These are phyloP conservation scores for Atethmia centrago DNA, from an alignment of 2,888 invertebrate genomes.

Conservation along the genomic window DNA sequence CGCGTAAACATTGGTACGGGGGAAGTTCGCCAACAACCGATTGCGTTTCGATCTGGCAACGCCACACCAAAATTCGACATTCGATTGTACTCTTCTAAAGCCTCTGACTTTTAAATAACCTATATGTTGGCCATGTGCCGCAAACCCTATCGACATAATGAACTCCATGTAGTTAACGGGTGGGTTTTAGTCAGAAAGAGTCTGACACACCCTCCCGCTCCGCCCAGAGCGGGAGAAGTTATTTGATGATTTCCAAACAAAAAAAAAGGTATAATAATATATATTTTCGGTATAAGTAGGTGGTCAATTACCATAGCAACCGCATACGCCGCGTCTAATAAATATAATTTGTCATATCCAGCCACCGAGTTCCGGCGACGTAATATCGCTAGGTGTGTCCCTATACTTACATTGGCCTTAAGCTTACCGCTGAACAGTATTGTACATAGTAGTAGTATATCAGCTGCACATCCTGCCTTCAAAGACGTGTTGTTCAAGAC, in stretches of 20 bases:
- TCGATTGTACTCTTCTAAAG: neutral
- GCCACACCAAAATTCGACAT: neutral
- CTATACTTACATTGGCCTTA: slow-evolving; percentile 29
- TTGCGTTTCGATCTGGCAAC: neutral
- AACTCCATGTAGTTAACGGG: neutral
- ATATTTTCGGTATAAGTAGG: neutral
- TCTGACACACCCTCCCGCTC: too few species aligned
- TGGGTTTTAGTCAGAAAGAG: too few species aligned
- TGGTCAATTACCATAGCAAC: neutral
- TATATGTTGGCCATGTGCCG: neutral
- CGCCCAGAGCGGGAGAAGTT: too few species aligned
- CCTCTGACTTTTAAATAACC: neutral
- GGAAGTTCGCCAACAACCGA: neutral
- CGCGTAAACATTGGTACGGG: neutral
- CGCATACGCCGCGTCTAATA: neutral
- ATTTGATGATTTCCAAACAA: too few species aligned
- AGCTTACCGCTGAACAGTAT: slow-evolving; percentile 21
- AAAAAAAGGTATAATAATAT: neutral
- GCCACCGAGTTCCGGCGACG: neutral
- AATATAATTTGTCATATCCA: neutral
- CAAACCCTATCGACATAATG: neutral
- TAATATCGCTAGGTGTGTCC: neutral
- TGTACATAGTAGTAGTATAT: slow-evolving; percentile 27
- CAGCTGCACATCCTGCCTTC: slow-evolving; percentile 40
- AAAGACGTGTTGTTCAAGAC: slow-evolving; percentile 47